A percentile compares a stretch with the other conserved stretches of the same genome.
Conservation (phyloP, 2,888 invertebrate genomes). For the Sarcophaga variegata region DNA sequence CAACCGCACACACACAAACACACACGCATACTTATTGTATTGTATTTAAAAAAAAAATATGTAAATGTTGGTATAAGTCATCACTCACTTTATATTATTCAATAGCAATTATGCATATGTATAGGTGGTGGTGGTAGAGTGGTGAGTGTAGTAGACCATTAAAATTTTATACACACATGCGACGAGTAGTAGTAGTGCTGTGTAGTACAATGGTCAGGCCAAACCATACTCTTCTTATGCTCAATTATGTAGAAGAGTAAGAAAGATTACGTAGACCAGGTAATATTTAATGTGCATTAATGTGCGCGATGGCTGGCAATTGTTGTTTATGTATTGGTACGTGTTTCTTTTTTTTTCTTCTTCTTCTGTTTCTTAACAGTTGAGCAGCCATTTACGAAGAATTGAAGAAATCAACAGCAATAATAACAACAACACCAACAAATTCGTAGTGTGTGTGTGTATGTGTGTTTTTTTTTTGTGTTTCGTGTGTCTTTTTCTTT, state of each 20-base stretch:
- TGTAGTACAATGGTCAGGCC: neutral
- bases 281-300: neutral
- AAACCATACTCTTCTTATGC: neutral
- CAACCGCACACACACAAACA: neutral
- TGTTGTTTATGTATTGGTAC: slow-evolving; percentile 8
- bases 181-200: neutral
- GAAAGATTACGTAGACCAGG: neutral
- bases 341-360: neutral
- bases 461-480: neutral
- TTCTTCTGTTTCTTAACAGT: slow-evolving; percentile 40
- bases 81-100: neutral
- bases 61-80: neutral
- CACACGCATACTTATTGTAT: too few relatives aligned
- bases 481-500: slow-evolving; percentile 1
- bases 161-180: neutral
- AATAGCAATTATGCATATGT: neutral
- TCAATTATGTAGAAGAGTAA: neutral
- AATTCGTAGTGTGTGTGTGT: too few relatives aligned
- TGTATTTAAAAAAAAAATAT: too few relatives aligned
- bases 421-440: slow-evolving; percentile 60
- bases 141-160: neutral
- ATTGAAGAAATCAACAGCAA: slow-evolving; percentile 56
- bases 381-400: slow-evolving; percentile 54
- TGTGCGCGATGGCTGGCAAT: neutral
- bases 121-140: neutral